Conservation (phyloP, 2,888 invertebrate species). For the Octonoba sinensis region DNA sequence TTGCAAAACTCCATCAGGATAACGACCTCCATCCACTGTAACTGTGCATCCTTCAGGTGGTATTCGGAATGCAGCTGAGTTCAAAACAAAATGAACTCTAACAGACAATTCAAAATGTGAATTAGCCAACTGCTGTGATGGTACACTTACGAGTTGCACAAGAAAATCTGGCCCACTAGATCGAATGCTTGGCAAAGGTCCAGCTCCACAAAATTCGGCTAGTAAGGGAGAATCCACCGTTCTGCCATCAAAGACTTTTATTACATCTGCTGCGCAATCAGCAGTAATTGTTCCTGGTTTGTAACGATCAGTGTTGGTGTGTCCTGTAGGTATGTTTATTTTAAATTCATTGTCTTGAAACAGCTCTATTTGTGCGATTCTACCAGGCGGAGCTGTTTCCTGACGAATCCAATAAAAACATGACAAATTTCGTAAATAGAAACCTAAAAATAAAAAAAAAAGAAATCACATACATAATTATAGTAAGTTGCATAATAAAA, state of each 20-base stretch:
- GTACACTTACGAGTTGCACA: slow-evolving; percentile 82
- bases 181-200: slow-evolving; percentile 83
- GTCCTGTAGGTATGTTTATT: slow-evolving; percentile 77
- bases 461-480: too few species aligned
- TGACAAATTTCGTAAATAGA: slow-evolving; percentile 88
- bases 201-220: slow-evolving; percentile 84
- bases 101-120: slow-evolving; percentile 82
- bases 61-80: neutral
- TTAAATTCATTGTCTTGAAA: slow-evolving; percentile 82
- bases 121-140: slow-evolving; percentile 80
- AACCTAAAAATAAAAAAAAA: slow-evolving; percentile 71
- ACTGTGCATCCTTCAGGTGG: slow-evolving; percentile 48
- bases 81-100: slow-evolving; percentile 79
- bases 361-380: slow-evolving; percentile 82
- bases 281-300: slow-evolving; percentile 57
- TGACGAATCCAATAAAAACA: slow-evolving; percentile 90
- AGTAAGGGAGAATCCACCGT: slow-evolving; percentile 82
- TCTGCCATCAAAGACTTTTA: slow-evolving; percentile 85
- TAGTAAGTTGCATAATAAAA: too few species aligned
- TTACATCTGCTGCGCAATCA: slow-evolving; percentile 67
- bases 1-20: slow-evolving; percentile 47
- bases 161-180: slow-evolving; percentile 84
- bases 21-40: slow-evolving; percentile 63
- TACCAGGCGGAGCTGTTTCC: slow-evolving; percentile 85
- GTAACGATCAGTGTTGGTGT: slow-evolving; percentile 55